A percentile compares a stretch with the other conserved stretches of the same genome.
These are phyloP conservation scores for Trichacis sp. DNA, from an alignment of 2,888 invertebrate species.

Conservation along the genomic window DNA sequence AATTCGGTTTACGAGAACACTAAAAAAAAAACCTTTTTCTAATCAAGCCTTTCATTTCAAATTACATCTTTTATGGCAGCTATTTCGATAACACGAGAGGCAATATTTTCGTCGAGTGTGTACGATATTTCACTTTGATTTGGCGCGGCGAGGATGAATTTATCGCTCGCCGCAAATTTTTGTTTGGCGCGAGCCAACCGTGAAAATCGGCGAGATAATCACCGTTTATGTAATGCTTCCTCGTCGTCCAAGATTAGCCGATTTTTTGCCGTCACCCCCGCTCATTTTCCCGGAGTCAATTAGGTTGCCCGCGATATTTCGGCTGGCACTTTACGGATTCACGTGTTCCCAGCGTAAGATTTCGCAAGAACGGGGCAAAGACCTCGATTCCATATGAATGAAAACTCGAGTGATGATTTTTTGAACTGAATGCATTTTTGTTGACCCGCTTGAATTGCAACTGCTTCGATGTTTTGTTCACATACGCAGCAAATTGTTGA, in stretches of 20 bases:
- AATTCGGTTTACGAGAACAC: too few species aligned
- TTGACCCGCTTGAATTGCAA: too few species aligned
- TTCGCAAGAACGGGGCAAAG: slow-evolving; percentile 48
- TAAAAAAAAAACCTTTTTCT: too few species aligned
- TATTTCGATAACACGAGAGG: slow-evolving; percentile 17
- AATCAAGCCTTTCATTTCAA: too few species aligned
- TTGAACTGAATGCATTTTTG: too few species aligned
- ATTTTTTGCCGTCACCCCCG: slow-evolving; percentile 28
- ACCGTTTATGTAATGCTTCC: slow-evolving; percentile 59
- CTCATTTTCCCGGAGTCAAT: slow-evolving; percentile 27
- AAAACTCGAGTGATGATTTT: slow-evolving; percentile 12
- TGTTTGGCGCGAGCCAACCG: slow-evolving; percentile 37
- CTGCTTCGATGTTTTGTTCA: too few species aligned
- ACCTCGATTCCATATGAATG: slow-evolving; percentile 43
- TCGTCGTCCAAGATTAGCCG: slow-evolving; percentile 56
- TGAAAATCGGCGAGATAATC: slow-evolving; percentile 49
- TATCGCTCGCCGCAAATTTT: slow-evolving; percentile 41
- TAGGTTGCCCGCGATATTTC: slow-evolving; percentile 23
- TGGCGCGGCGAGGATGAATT: slow-evolving; percentile 41
- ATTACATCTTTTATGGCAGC: too few species aligned
- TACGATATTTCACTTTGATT: slow-evolving; percentile 27
- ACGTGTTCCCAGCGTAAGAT: slow-evolving; percentile 41
- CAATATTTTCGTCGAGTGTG: slow-evolving; percentile 15
- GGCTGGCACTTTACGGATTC: slow-evolving; percentile 47
- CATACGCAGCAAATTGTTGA: too few species aligned